Evolutionary conservation across 1,140 invertebrate species (phyloP), one percentile per base, ranked within the genome.

Genomic region (Spodoptera litura): DNA sequence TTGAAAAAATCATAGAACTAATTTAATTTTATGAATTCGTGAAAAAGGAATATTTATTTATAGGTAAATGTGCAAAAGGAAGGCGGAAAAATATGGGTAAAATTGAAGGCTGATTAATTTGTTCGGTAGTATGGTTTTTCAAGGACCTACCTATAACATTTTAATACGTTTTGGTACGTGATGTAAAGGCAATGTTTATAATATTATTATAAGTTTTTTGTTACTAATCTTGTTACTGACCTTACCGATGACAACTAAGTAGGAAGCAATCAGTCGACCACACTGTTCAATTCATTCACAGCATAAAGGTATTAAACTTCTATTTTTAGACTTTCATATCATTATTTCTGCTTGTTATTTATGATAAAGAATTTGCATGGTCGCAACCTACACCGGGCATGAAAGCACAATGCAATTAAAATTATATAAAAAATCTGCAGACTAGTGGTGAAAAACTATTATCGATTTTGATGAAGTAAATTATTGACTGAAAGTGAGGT

Each of bases 301-400:
- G n/a, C 44, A 52, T 10, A 64, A 64, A 13, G 9, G 9, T 20
- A 68, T 68, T 52, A 12, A 55, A 71, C 25, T 71, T 53, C 66
- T 71, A 71, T 71, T 71, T 71, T 71, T 71, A 35, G 10, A 71
- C 53, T 12, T 20, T 71, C 68, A 35, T 27, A 66, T 66, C 38
- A 49, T 13, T 49, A 44, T 71, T 55, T 56, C 51, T 38, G 68
- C 9, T 38, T 31, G 31, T 56, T 71, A 10, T 27, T 27, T 44
- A 68, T 68, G 4, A 51, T n/a, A 13, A 64, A 4, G 5, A 10
- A 52, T 52, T 70, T 31, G 49, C 66, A 53, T 53, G 12, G 27
- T 70, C 25, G 49, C n/a, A 25, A 25, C 35, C 10, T 25, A 70
- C 25, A 52, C 27, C 8, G 51, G 51, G 11, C 27, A 53, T 68